phyloP scores from a whole-genome alignment of 2,888 invertebrate species.

The Sicus ferrugineus region DNA sequence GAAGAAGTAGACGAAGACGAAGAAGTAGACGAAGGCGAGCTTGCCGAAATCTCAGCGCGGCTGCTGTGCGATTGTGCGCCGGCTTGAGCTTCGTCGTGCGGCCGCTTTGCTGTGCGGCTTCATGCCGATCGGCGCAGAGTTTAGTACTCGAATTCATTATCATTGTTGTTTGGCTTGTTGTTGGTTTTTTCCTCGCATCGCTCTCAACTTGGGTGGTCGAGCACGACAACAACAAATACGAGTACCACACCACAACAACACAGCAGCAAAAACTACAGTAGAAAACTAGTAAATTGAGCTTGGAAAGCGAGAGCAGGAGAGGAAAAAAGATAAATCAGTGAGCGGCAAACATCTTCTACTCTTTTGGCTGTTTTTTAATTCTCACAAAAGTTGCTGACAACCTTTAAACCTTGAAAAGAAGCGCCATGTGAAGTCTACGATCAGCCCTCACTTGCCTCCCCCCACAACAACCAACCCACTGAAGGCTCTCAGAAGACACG shows the following conservation, averaged over 20 bases:
- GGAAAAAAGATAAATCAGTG: conserved; percentile 9
- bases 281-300: too few relatives aligned
- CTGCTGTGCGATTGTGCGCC: not conserved
- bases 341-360: conserved; percentile 12
- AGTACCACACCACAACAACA: conserved; percentile 36
- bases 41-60: too few relatives aligned
- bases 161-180: conserved; percentile 45
- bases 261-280: conserved; percentile 1
- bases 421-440: not conserved
- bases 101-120: not conserved
- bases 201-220: conserved; percentile 62
- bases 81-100: not conserved
- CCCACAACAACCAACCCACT: too few relatives aligned
- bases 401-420: not conserved
- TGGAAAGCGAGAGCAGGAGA: too few relatives aligned
- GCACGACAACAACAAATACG: conserved; percentile 36
- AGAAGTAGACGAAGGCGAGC: too few relatives aligned
- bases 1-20: too few relatives aligned
- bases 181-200: too few relatives aligned
- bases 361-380: not conserved
- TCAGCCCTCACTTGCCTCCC: not conserved
- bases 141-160: not conserved
- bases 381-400: not conserved
- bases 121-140: conserved; percentile 3
- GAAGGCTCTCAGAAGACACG: too few relatives aligned